Evolutionary conservation across 2,113 vertebrate genomes (phyloP), one percentile per base, ranked within the genome.

Genomic region (Dasypus novemcinctus): DNA sequence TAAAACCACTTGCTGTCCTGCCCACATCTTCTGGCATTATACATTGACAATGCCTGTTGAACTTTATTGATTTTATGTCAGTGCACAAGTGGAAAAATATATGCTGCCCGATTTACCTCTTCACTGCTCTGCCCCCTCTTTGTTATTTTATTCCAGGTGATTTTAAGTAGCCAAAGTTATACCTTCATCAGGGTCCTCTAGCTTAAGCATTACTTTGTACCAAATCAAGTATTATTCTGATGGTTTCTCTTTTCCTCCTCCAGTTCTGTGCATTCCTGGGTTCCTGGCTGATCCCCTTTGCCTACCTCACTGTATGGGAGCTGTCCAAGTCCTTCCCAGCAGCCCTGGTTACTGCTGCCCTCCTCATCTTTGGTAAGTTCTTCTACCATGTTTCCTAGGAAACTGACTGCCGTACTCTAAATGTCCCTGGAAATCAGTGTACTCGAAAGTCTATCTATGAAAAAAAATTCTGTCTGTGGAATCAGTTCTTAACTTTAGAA

Each of bases 241-340:
- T 71, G 59, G 43, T 68, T 33, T 31, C n/a, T 90, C 74, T 89
- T 49, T 88, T 96, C 41, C 69, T 74, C 14, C 91, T 21, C 11
- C 94, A 99, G 99, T 99, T 99, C 90, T 99, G 99, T 97, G 99
- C 99, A 0, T 98, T 98, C 38, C 98, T 99, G 11, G 99, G 99
- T 36, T 99, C 99, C 79, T 99, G 98, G 91, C 98, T 99, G 89
- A 98, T 99, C 57, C 98, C 99, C 17, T 99, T 99, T 57, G 99
- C 99, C 97, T 99, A 99, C 98, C 99, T 99, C 97, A 99, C 97
- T 7, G 99, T 99, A 3, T 61, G 98, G 97, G 99, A 99, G 91
- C 96, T 99, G 92, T 99, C 99, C 69, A 98, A 94, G 90, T 99
- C 99, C 59, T 95, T 98, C 36, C 96, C 98, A 1, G 99, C 99